Evolutionary conservation across 2,113 vertebrate genomes (phyloP), one percentile per base, ranked within the genome.

Genomic region (Stegastes partitus): DNA sequence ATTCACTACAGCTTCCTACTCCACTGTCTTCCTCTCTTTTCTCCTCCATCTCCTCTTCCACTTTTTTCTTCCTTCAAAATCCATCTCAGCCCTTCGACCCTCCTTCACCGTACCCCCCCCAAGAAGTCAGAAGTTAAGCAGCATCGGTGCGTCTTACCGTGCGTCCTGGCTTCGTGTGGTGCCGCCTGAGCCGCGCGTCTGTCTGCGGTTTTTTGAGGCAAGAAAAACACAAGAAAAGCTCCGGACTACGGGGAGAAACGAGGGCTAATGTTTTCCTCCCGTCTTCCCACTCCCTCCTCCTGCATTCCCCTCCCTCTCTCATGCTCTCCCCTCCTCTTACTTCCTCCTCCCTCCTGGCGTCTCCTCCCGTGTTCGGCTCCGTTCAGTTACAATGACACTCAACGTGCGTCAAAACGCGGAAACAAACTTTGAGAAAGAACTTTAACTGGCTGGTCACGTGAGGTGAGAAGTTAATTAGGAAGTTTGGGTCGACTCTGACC

Each of bases 71-170:
- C 15, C 53, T 19, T 21, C 10, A 19, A 44, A 74, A 67, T 44
- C 51, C 74, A 68, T 57, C 64, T 31, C 55, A 18, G 9, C 21
- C n/a, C 16, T 5, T 11, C n/a, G 15, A 28, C n/a, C 49, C 47
- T 15, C 1, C 1, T 21, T 55, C 79, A 70, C 57, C 78, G 50
- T n/a, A 11, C 26, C n/a, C 18, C 34, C 19, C 11, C n/a, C 25
- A n/a, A 8, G n/a, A n/a, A n/a, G 42, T 62, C 56, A 25, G 16
- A 12, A 18, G 11, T 47, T 21, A 11, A 28, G 18, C 0, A 23
- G 18, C 50, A 5, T 9, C 9, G 49, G 25, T n/a, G 53, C 54
- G 55, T 53, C 83, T 83, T 83, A 85, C 86, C 87, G 71, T 85
- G 74, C 50, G 86, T 66, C 73, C 61, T 37, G 19, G 58, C 15